Evolutionary conservation across 2,113 vertebrate species (phyloP).

Genomic region (Psammodynastes pulverulentus): DNA sequence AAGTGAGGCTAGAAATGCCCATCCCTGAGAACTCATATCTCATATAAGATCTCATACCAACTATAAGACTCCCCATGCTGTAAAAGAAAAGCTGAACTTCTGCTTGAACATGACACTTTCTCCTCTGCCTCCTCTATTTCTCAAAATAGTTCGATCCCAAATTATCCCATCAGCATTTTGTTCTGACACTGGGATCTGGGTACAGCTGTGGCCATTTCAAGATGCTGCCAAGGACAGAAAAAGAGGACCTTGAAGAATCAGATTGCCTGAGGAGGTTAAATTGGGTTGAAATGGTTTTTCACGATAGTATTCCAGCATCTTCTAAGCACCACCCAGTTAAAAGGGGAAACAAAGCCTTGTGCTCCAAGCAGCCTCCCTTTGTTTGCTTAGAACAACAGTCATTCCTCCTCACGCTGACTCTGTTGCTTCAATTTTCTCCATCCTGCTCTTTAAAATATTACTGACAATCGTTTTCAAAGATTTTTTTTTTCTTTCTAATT

Average conservation of each 20-base stretch:
- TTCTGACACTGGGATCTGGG: background rate
- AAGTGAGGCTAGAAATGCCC: background rate
- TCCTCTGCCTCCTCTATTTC: background rate
- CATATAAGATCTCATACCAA: background rate
- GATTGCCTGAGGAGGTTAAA: background rate
- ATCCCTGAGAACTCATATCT: background rate
- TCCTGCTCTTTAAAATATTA: conserved; percentile 32
- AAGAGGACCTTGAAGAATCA: background rate
- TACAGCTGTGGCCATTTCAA: background rate
- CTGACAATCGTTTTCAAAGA: conserved; percentile 14
- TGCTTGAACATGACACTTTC: background rate
- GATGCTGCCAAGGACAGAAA: background rate
- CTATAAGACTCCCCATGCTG: background rate
- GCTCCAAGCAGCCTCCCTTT: conserved; percentile 14
- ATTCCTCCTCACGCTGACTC: conserved; percentile 17
- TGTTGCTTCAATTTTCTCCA: conserved; percentile 38
- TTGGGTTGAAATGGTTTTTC: background rate
- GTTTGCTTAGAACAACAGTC: conserved; percentile 24
- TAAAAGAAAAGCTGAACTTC: background rate
- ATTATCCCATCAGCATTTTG: background rate
- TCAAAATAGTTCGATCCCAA: background rate
- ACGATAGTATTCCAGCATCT: background rate
- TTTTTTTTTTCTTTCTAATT: background rate
- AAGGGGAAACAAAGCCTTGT: background rate
- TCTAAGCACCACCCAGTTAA: background rate